phyloP scores from a whole-genome alignment of 2,888 invertebrate genomes.

The Orthonevra nobilis region DNA sequence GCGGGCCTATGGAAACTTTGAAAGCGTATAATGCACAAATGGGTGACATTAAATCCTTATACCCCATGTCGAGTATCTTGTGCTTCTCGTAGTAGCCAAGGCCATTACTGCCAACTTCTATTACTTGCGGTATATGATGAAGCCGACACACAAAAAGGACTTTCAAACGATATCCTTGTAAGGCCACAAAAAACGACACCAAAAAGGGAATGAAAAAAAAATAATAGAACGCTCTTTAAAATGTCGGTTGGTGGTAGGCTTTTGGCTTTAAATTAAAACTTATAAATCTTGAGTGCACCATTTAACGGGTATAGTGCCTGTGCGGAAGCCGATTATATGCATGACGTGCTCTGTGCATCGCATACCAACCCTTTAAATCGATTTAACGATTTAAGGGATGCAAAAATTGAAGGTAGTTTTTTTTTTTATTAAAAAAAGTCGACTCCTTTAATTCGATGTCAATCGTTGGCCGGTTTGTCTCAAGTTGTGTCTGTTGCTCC shows the following conservation, averaged over 20 bases:
- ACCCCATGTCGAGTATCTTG: neutral
- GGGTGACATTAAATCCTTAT: conserved; percentile 47
- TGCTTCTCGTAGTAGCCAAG: conserved; percentile 38
- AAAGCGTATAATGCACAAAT: conserved; percentile 45
- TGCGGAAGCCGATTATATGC: conserved; percentile 50
- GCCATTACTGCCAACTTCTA: conserved; percentile 67
- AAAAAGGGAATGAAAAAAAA: neutral
- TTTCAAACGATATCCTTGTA: conserved; percentile 6
- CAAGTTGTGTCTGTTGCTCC: too few species aligned
- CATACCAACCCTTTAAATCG: neutral
- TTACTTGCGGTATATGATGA: conserved; percentile 65
- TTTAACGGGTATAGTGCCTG: conserved; percentile 54
- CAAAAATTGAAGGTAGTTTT: conserved; percentile 27
- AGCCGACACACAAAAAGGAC: conserved; percentile 26
- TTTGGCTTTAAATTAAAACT: conserved; percentile 59
- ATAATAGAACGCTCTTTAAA: too few species aligned
- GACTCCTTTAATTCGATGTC: conserved; percentile 48
- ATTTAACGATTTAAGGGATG: too few species aligned
- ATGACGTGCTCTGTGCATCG: conserved; percentile 10
- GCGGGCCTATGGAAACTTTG: too few species aligned
- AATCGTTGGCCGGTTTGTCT: too few species aligned
- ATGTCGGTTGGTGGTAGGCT: too few species aligned
- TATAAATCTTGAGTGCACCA: conserved; percentile 66
- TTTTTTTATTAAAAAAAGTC: conserved; percentile 5
- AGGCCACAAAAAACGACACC: conserved; percentile 2